Percentiles rank a stretch among this genome's conserved stretches.
Conservation (phyloP, 2,888 invertebrate genomes). For the Anagyrus pseudococci region DNA sequence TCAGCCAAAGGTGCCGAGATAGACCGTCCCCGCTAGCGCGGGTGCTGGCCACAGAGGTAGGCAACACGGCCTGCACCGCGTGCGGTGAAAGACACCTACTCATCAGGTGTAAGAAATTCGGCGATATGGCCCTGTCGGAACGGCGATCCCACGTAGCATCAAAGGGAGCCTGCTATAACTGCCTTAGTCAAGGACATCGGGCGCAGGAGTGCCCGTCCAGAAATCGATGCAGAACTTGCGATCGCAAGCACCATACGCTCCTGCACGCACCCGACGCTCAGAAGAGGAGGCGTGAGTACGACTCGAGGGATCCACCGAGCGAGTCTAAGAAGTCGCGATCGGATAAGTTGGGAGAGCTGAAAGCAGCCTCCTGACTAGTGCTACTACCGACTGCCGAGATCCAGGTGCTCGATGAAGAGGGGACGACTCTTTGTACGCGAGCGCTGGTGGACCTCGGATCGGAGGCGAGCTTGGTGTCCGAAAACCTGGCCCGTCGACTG, state of each 20-base stretch:
- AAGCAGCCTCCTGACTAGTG: background rate
- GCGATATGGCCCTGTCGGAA: too few species aligned
- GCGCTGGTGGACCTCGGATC: background rate
- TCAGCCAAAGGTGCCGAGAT: background rate
- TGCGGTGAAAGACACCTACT: too few species aligned
- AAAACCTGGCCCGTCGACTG: too few species aligned
- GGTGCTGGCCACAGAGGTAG: background rate
- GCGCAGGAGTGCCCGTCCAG: too few species aligned
- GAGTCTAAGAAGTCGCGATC: background rate
- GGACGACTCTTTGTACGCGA: background rate
- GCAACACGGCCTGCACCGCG: too few species aligned
- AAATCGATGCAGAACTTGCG: background rate
- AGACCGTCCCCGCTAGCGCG: background rate
- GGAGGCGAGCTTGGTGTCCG: background rate
- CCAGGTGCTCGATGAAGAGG: background rate
- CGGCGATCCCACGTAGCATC: too few species aligned
- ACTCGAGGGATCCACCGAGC: too few species aligned
- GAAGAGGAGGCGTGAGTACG: too few species aligned
- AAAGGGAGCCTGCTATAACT: too few species aligned
- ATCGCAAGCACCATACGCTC: background rate
- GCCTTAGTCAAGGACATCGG: too few species aligned
- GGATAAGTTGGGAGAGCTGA: background rate
- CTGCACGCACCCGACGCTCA: too few species aligned
- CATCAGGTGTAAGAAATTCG: too few species aligned
- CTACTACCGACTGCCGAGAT: background rate